A percentile compares a stretch with the other conserved stretches of the same genome.
These are phyloP conservation scores for Ptychadena robeensis DNA, from an alignment of 2,797 vertebrate genomes.

Conservation along the genomic window DNA sequence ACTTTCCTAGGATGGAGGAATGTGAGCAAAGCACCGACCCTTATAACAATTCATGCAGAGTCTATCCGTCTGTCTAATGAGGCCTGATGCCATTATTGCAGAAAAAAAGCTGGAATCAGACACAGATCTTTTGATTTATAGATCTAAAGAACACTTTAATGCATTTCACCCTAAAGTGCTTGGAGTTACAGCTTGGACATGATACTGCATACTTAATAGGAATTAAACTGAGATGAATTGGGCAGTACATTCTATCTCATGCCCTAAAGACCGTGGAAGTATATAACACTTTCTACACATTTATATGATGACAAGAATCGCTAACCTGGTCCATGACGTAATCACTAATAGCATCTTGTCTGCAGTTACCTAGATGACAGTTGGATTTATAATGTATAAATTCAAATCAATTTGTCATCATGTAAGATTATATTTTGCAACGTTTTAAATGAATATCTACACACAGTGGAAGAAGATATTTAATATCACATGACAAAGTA, in stretches of 20 bases:
- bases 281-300: slow-evolving; percentile 10
- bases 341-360: neutral
- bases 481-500: no score
- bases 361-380: neutral
- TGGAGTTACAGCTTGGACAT: slow-evolving; percentile 20
- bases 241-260: slow-evolving; percentile 15
- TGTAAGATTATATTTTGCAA: neutral
- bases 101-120: slow-evolving; percentile 65
- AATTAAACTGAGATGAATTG: slow-evolving; percentile 52
- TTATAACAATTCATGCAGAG: neutral
- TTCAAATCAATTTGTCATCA: no score
- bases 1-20: slow-evolving; percentile 45
- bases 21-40: neutral
- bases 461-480: neutral
- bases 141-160: slow-evolving; percentile 62
- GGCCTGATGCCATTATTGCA: slow-evolving; percentile 65
- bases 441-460: neutral
- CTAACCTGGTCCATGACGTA: slow-evolving; percentile 3
- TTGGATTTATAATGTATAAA: neutral
- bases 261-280: slow-evolving; percentile 13
- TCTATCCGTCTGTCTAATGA: slow-evolving; percentile 67
- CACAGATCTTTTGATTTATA: slow-evolving; percentile 64
- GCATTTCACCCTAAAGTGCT: slow-evolving; percentile 38
- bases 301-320: neutral
- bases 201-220: slow-evolving; percentile 52